Evolutionary conservation across 2,888 invertebrate species (phyloP).

Genomic region (Cosmorhoe ocellata): DNA sequence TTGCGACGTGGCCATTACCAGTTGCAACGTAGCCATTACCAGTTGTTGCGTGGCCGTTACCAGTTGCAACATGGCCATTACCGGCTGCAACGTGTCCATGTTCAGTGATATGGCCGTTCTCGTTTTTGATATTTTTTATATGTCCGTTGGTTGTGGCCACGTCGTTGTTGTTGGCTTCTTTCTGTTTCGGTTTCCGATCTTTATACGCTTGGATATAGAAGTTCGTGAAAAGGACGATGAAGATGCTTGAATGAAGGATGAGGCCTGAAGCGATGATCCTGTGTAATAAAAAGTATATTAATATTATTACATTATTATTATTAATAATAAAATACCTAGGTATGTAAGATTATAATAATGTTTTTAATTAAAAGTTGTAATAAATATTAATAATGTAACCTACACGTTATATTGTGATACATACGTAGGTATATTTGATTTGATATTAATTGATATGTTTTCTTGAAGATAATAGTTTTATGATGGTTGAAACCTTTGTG

Average conservation of each 20-base stretch:
- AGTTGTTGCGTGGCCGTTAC: constrained; percentile 30
- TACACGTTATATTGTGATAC: no score
- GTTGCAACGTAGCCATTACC: constrained; percentile 29
- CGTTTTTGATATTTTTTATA: constrained; percentile 19
- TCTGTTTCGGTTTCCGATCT: constrained; percentile 41
- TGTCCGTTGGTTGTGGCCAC: constrained; percentile 29
- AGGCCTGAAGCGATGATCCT: constrained; percentile 88
- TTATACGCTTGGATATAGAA: constrained; percentile 94
- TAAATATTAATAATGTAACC: no score
- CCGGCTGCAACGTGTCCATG: constrained; percentile 27
- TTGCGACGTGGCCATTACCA: constrained; percentile 40
- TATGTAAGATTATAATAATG: no score
- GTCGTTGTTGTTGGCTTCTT: constrained; percentile 47
- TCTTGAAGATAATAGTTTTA: no score
- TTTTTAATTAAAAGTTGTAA: no score
- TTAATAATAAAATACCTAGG: no score
- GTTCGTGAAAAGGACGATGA: constrained; percentile 94
- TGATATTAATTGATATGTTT: no score
- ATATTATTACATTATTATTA: no score
- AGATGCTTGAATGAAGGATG: constrained; percentile 91
- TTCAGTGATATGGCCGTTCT: no score
- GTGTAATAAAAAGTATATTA: constrained; percentile 31
- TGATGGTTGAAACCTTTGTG: no score
- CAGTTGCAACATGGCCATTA: constrained; percentile 42
- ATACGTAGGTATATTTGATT: no score